Percentiles rank a stretch among this genome's conserved stretches.
These are phyloP conservation scores for Smittia sp. DNA, from an alignment of 2,888 invertebrate species.

Conservation along the genomic window DNA sequence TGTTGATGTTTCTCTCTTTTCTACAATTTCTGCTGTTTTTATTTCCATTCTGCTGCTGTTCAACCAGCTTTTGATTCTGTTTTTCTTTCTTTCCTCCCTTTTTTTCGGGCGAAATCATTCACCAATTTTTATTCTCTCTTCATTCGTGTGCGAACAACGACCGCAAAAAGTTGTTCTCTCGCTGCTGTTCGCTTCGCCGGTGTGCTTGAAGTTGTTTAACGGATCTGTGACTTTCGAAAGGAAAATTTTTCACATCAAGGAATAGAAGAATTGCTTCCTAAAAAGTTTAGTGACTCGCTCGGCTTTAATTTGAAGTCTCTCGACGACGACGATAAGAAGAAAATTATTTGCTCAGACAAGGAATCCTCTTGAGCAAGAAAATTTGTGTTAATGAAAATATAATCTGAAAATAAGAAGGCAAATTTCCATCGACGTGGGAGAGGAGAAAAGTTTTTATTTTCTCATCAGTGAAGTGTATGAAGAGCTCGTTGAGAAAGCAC, in stretches of 20 bases:
- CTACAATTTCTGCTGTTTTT: conserved; percentile 20
- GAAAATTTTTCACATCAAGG: neutral
- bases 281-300: neutral
- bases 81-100: conserved; percentile 13
- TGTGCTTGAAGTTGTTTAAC: conserved; percentile 12
- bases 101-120: conserved; percentile 36
- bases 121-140: conserved; percentile 36
- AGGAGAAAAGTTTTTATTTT: neutral
- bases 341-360: neutral
- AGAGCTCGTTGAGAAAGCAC: neutral
- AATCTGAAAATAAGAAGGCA: neutral
- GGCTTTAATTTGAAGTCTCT: neutral
- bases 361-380: neutral
- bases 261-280: neutral
- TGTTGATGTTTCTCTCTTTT: conserved; percentile 39
- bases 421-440: neutral
- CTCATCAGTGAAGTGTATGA: neutral
- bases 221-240: neutral
- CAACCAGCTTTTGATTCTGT: conserved; percentile 38
- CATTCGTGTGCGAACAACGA: conserved; percentile 40
- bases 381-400: conserved; percentile 9
- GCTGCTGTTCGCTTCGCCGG: conserved; percentile 10
- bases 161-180: conserved; percentile 33
- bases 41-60: conserved; percentile 39
- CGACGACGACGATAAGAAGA: neutral